Evolutionary conservation across 2,888 invertebrate species (phyloP), one percentile per base, ranked within the genome.

Genomic region (Scaptomyza cyrtandrae): DNA sequence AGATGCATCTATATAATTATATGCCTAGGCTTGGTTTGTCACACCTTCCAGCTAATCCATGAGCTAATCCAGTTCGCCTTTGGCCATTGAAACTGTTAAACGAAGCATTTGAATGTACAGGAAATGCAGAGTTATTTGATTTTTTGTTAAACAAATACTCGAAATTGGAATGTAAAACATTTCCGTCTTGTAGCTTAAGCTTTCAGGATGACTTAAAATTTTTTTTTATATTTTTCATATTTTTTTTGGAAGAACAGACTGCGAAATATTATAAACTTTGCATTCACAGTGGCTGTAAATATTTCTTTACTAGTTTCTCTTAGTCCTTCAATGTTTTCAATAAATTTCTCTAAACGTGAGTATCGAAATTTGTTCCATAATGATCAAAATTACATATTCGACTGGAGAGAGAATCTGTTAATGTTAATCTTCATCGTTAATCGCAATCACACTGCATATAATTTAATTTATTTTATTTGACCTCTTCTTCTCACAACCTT

Each of bases 1-100:
- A 61, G 58, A 57, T 74, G 74, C 73, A 74, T 77, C 61, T 54
- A 74, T 67, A 61, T 74, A 77, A 73, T 73, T 78, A 62, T 35
- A 61, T 57, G 46, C 54, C 75, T 67, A 19, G 41, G 10, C 41
- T 33, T n/a, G 14, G n/a, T 24, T 43, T 27, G 59, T 33, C 43
- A 57, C 57, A 35, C 35, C 35, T 50, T 29, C 35, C 13, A n/a
- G 29, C 44, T 16, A 16, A n/a, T 24, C 10, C 37, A 24, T 27
- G 24, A 31, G 24, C 41, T 39, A 39, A 29, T 49, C 41, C 29
- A 49, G 31, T 16, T 33, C 2, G n/a, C 10, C 27, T 37, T 16
- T 24, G 10, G 10, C 6, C 14, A 19, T n/a, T 16, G 13, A 33
- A 39, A 11, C n/a, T 46, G 9, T 24, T 6, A 13, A 50, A 9